Conservation (phyloP, 2,888 invertebrate species). For the Athalia circularis region DNA sequence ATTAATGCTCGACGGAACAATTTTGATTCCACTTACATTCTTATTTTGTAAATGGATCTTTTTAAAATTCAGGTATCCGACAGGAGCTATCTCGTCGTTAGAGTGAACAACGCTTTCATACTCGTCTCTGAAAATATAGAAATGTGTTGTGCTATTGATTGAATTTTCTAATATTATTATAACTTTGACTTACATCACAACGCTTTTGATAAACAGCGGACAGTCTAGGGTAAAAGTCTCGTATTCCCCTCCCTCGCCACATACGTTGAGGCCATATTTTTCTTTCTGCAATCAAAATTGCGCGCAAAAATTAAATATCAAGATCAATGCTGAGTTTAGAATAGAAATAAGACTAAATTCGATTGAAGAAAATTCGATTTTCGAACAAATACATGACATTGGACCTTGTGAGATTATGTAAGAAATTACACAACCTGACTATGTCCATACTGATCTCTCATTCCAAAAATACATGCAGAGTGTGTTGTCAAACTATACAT, state of each 20-base stretch:
- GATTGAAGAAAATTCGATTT: not conserved
- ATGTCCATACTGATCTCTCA: slow-evolving; percentile 41
- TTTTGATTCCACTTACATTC: slow-evolving; percentile 68
- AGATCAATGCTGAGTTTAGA: not conserved
- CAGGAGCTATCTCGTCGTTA: slow-evolving; percentile 94
- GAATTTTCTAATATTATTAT: slow-evolving; percentile 34
- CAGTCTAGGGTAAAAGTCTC: slow-evolving; percentile 99
- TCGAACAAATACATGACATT: slow-evolving; percentile 17
- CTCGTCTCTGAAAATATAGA: slow-evolving; percentile 81
- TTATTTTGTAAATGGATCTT: slow-evolving; percentile 87
- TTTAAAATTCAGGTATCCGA: slow-evolving; percentile 93
- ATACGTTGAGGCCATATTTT: slow-evolving; percentile 95
- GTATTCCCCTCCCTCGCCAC: slow-evolving; percentile 99
- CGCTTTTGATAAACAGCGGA: slow-evolving; percentile 93
- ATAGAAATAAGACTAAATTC: not conserved
- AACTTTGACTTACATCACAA: slow-evolving; percentile 87
- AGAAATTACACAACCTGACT: slow-evolving; percentile 43
- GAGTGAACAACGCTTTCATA: slow-evolving; percentile 92
- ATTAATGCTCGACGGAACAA: slow-evolving; percentile 38
- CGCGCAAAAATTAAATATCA: not conserved
- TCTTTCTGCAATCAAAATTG: slow-evolving; percentile 79
- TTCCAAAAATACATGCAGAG: slow-evolving; percentile 42
- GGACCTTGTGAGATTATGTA: slow-evolving; percentile 24
- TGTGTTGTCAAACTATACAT: slow-evolving; percentile 37
- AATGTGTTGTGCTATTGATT: slow-evolving; percentile 42